These are phyloP conservation scores for Siniperca knerii DNA, from an alignment of 2,113 vertebrate genomes.

Conservation along the genomic window DNA sequence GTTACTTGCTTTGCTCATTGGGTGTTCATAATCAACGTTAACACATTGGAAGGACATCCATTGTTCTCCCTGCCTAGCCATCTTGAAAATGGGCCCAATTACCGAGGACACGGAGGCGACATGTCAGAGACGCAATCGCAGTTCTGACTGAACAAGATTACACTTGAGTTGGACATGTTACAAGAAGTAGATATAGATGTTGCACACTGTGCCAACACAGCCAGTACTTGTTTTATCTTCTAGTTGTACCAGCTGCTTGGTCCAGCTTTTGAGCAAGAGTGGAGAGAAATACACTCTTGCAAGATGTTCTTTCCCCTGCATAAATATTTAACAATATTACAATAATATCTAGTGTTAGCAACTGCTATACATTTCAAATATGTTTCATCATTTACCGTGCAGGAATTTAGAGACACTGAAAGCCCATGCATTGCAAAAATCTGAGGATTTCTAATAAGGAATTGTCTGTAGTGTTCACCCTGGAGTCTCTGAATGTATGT, in stretches of 20 bases:
- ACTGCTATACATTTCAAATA: background rate
- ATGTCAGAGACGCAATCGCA: constrained; percentile 30
- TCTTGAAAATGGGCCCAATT: constrained; percentile 73
- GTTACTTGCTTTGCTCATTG: constrained; percentile 42
- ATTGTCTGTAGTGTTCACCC: background rate
- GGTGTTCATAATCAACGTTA: constrained; percentile 70
- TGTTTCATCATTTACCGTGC: background rate
- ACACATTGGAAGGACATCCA: constrained; percentile 62
- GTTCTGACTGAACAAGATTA: constrained; percentile 43
- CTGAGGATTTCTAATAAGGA: background rate
- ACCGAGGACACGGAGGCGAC: constrained; percentile 6
- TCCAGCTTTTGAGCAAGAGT: background rate
- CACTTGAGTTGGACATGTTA: constrained; percentile 3
- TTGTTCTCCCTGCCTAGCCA: constrained; percentile 64
- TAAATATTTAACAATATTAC: background rate
- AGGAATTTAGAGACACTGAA: background rate
- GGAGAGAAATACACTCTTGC: background rate
- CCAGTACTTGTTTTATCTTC: background rate
- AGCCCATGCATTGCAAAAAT: no score
- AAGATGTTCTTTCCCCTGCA: background rate
- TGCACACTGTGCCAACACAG: background rate
- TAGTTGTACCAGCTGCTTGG: background rate
- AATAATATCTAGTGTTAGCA: background rate
- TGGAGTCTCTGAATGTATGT: background rate
- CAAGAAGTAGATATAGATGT: constrained; percentile 8